A percentile compares a stretch with the other conserved stretches of the same genome.
Evolutionary conservation across 2,113 vertebrate species (phyloP).

Genomic region (Syngnathus scovelli): DNA sequence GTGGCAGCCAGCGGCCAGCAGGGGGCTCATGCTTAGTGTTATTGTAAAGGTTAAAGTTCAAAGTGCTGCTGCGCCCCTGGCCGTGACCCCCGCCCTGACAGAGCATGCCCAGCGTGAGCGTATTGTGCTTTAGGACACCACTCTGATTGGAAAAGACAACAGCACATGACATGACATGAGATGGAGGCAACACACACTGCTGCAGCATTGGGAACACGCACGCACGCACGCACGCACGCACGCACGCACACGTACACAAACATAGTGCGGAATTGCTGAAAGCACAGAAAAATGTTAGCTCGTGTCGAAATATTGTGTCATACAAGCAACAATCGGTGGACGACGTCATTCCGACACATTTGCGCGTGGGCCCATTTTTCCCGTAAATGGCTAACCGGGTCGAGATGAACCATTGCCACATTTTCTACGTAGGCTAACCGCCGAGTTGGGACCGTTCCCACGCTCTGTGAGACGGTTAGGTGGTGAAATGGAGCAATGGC

Average conservation of each 20-base stretch:
- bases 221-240: neutral
- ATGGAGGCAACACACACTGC: conserved; percentile 50
- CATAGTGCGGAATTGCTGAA: conserved; percentile 80
- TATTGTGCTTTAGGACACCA: conserved; percentile 99
- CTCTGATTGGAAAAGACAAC: conserved; percentile 99
- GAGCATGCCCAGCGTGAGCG: conserved; percentile 99
- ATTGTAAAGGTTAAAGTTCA: conserved; percentile 99
- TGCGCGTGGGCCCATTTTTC: neutral
- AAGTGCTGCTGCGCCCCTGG: conserved; percentile 88
- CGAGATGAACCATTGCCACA: no score
- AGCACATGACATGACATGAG: conserved; percentile 84
- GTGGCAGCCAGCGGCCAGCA: conserved; percentile 91
- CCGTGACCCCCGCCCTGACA: conserved; percentile 90
- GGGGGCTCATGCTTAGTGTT: conserved; percentile 97
- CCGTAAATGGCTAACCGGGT: no score
- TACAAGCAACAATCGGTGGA: conserved; percentile 41
- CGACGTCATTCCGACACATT: conserved; percentile 22
- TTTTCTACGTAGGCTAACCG: no score
- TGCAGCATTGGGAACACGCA: conserved; percentile 69
- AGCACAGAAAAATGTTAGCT: conserved; percentile 73
- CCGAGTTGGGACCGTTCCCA: no score
- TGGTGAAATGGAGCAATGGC: no score
- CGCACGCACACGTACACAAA: conserved; percentile 25
- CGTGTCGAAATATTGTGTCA: conserved; percentile 50
- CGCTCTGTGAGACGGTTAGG: no score